Evolutionary conservation across 2,888 invertebrate genomes (phyloP).

Genomic region (Yponomeuta cagnagella): DNA sequence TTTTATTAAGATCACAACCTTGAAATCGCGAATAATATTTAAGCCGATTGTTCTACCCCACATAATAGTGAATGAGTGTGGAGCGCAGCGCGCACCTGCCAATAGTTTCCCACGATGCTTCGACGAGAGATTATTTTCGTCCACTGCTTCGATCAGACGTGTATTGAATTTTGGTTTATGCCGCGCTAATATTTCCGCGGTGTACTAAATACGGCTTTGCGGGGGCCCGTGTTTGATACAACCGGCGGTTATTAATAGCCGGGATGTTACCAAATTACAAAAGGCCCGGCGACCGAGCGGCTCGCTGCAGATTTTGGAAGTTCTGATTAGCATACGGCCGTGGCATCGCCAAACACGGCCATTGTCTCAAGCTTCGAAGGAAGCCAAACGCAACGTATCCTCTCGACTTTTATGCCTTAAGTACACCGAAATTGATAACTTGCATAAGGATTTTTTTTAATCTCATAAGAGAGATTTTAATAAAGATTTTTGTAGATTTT

Average conservation of each 20-base stretch:
- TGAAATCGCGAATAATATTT: neutral
- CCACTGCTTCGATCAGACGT: neutral
- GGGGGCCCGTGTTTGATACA: slow-evolving; percentile 58
- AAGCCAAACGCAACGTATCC: too few species aligned
- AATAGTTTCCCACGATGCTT: slow-evolving; percentile 1
- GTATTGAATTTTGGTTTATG: slow-evolving; percentile 9
- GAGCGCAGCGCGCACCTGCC: slow-evolving; percentile 7
- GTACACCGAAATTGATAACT: too few species aligned
- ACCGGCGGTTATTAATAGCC: slow-evolving; percentile 65
- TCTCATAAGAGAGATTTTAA: too few species aligned
- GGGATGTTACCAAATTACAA: slow-evolving; percentile 50
- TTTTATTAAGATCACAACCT: too few species aligned
- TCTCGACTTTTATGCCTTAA: too few species aligned
- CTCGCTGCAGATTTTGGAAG: slow-evolving; percentile 66
- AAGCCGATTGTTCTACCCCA: neutral
- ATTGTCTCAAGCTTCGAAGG: too few species aligned
- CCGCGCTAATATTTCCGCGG: slow-evolving; percentile 56
- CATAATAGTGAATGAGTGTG: neutral
- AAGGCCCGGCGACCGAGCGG: slow-evolving; percentile 56
- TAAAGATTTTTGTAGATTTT: too few species aligned
- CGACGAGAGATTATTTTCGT: slow-evolving; percentile 5
- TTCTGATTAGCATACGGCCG: slow-evolving; percentile 73
- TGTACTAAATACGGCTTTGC: slow-evolving; percentile 55
- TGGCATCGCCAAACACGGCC: slow-evolving; percentile 27
- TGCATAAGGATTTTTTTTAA: too few species aligned